Base-by-base conservation (phyloP, 2,113 vertebrate species). In the Pycnonotus jocosus region DNA sequence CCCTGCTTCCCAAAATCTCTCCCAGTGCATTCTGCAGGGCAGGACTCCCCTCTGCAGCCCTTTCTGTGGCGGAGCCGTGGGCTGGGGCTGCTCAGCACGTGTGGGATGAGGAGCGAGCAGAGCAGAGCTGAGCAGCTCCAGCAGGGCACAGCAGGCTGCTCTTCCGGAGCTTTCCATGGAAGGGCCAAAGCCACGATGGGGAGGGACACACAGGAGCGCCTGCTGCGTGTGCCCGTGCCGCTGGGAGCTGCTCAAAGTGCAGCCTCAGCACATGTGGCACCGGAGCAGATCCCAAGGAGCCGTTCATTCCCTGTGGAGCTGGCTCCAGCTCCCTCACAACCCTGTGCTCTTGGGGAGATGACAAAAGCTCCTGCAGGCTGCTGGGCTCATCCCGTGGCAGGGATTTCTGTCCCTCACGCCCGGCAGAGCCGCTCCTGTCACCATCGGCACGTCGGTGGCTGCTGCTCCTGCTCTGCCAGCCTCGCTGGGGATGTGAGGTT, bases 191-290 rank as follows among this genome's bases (percentile, higher is more conserved):
- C 15, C 27, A 19, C 8, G 10, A 9, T 7, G 10, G 9, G 19
- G 4, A 10, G 4, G 7, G 11, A 22, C 2, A 6, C 44, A 19
- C 44, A 19, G 14, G 2, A 25, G n/a, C 0, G 2, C 37, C 53
- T 1, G 1, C 2, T 54, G 57, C 2, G 2, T 66, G 71, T 40
- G 62, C 23, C 77, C 0, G 5, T 0, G 2, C 56, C 23, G 28
- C 73, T 81, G 45, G 11, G 0, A 53, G 73, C 57, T 35, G 51
- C 66, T 10, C 0, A 10, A 16, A 66, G 35, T 6, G 33, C 31
- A 37, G 68, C 9, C 0, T 4, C 71, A 30, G 61, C 38, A 38
- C 40, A 53, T 14, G 47, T 17, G 56, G 68, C 54, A 15, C 17
- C 0, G 0, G 0, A 31, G 11, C 19, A 12, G 85, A 11, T 30